Conservation (phyloP, 1,140 invertebrate species). For the Drosophila repleta region DNA sequence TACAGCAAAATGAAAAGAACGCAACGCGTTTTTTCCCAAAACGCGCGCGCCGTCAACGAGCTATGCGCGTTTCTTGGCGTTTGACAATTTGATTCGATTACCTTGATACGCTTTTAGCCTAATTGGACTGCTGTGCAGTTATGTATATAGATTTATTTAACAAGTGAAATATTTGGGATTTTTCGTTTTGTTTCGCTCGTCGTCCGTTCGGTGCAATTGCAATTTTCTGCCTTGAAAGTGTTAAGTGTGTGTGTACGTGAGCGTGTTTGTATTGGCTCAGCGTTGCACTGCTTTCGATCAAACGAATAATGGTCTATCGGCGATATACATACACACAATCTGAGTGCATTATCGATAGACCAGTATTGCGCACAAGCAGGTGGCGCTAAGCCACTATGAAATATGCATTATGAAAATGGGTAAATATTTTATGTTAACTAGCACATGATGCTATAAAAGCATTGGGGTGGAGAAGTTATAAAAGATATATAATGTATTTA, state of each 20-base stretch:
- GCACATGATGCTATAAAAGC: no score
- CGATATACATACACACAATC: slow-evolving; percentile 9
- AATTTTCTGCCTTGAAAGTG: slow-evolving; percentile 50
- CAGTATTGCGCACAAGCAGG: slow-evolving; percentile 2
- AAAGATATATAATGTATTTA: no score
- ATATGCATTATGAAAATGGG: background rate
- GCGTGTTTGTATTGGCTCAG: slow-evolving; percentile 42
- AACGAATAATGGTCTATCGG: slow-evolving; percentile 19
- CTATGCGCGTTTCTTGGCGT: slow-evolving; percentile 42
- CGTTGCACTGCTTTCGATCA: slow-evolving; percentile 36
- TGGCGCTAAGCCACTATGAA: background rate
- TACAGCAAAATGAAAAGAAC: slow-evolving; percentile 68
- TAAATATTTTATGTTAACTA: background rate
- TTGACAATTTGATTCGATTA: slow-evolving; percentile 35
- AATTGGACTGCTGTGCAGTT: slow-evolving; percentile 29
- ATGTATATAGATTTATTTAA: slow-evolving; percentile 46
- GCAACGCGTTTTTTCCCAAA: slow-evolving; percentile 66
- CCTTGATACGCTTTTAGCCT: slow-evolving; percentile 32
- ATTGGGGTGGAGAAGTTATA: no score
- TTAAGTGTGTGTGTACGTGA: slow-evolving; percentile 34
- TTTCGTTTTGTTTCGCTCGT: slow-evolving; percentile 59
- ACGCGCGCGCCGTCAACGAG: slow-evolving; percentile 63
- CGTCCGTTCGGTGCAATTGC: slow-evolving; percentile 68
- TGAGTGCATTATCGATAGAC: slow-evolving; percentile 30
- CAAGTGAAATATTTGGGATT: slow-evolving; percentile 65